Evolutionary conservation across 1,140 invertebrate species (phyloP).

Genomic region (Araneus ventricosus): DNA sequence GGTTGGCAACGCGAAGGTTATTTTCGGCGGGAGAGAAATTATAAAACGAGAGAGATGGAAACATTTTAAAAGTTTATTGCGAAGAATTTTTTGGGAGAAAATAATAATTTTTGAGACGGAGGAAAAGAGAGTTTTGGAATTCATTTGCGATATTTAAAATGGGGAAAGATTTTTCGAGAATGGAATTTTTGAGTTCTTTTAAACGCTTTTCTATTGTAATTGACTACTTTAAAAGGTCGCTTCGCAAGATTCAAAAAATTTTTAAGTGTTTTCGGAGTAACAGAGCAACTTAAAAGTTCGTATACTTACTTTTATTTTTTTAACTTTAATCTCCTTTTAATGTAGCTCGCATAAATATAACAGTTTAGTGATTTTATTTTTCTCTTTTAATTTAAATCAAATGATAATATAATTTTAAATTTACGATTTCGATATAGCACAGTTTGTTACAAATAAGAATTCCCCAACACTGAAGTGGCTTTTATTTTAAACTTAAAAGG

Average conservation of each 20-base stretch:
- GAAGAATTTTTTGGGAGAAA: background rate
- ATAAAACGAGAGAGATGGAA: slow-evolving; percentile 10
- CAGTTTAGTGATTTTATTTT: background rate
- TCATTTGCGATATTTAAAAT: slow-evolving; percentile 62
- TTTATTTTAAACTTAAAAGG: background rate
- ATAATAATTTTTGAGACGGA: slow-evolving; percentile 2
- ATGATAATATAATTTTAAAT: slow-evolving; percentile 3
- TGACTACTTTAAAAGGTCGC: background rate
- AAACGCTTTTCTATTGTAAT: slow-evolving; percentile 43
- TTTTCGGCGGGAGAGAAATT: background rate
- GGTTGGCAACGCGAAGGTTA: slow-evolving; percentile 18
- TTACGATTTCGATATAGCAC: too few relatives aligned
- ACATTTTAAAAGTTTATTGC: slow-evolving; percentile 37
- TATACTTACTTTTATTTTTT: slow-evolving; percentile 3
- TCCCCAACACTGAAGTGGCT: background rate
- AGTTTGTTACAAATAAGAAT: background rate
- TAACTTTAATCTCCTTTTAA: background rate
- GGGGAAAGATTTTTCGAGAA: background rate
- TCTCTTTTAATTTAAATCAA: background rate
- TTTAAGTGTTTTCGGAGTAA: background rate
- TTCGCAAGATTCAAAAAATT: background rate
- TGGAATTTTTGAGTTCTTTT: slow-evolving; percentile 16
- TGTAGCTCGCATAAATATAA: background rate
- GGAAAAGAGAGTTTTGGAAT: slow-evolving; percentile 38
- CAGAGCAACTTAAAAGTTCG: background rate